Percentiles rank a stretch among this genome's conserved stretches.
Conservation (phyloP, 2,113 vertebrate genomes). For the Lycaon pictus region DNA sequence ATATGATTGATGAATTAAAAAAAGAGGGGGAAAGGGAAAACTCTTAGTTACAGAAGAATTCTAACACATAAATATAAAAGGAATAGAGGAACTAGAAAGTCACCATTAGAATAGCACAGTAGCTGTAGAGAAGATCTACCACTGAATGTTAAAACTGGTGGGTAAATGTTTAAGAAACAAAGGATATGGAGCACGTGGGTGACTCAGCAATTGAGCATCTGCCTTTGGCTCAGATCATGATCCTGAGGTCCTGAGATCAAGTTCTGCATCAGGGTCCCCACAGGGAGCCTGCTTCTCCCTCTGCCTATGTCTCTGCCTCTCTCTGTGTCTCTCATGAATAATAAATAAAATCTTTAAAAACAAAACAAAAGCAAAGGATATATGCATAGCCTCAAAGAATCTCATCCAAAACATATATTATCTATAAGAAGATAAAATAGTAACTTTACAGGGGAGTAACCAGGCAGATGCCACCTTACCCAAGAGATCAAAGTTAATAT, state of each 20-base stretch:
- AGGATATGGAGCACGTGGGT: neutral
- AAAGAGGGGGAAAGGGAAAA: neutral
- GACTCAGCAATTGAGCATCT: no score
- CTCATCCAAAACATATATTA: neutral
- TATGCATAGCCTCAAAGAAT: neutral
- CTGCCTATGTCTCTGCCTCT: no score
- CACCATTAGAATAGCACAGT: neutral
- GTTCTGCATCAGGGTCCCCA: no score
- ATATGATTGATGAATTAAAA: neutral
- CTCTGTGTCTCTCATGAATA: no score
- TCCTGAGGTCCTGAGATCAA: no score
- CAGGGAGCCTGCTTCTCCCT: no score
- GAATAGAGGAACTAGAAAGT: neutral
- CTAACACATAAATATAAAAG: neutral
- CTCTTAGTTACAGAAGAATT: neutral
- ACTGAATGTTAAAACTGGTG: neutral
- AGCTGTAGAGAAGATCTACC: neutral
- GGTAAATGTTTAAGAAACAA: neutral
- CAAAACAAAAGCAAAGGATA: neutral
- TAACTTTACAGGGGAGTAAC: neutral
- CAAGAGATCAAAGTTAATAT: neutral
- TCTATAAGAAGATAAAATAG: neutral
- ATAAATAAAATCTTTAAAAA: no score
- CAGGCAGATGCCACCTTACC: neutral
- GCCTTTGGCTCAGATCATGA: no score